phyloP scores from a whole-genome alignment of 2,888 invertebrate genomes.

The Euzophera pinguis region DNA sequence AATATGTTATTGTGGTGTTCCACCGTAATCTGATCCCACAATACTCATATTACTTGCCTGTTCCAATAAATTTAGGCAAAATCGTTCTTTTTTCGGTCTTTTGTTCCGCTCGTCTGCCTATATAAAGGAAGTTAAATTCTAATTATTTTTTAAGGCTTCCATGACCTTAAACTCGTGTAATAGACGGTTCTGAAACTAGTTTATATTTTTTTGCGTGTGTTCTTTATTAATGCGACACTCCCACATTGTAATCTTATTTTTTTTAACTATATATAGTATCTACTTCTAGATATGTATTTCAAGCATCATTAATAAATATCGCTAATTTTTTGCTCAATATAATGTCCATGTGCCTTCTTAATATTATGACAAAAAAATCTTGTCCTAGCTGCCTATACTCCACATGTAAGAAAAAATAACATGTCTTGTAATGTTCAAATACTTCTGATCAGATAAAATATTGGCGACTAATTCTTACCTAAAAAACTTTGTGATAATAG shows the following conservation, averaged over 20 bases:
- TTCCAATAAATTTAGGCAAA: not conserved
- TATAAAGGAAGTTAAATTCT: slow-evolving; percentile 27
- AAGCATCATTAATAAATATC: too few species aligned
- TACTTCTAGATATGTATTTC: not conserved
- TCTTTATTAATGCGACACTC: not conserved
- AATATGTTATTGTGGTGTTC: slow-evolving; percentile 8
- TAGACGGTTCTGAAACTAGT: slow-evolving; percentile 16
- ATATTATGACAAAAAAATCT: too few species aligned
- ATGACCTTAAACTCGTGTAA: slow-evolving; percentile 26
- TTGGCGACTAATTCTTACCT: too few species aligned
- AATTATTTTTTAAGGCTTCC: slow-evolving; percentile 27
- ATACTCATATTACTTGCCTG: not conserved
- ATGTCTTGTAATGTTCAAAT: too few species aligned
- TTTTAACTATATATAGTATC: not conserved
- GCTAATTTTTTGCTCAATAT: too few species aligned
- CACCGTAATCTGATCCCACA: not conserved
- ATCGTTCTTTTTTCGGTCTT: not conserved
- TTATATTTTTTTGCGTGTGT: slow-evolving; percentile 12
- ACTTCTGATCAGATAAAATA: too few species aligned
- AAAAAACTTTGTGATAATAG: too few species aligned
- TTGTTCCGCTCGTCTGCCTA: not conserved
- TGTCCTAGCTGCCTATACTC: too few species aligned
- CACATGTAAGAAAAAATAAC: too few species aligned
- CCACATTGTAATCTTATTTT: slow-evolving; percentile 2
- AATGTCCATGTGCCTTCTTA: too few species aligned